These are phyloP conservation scores for Cantharis lateralis DNA, from an alignment of 2,888 invertebrate genomes.

Conservation along the genomic window DNA sequence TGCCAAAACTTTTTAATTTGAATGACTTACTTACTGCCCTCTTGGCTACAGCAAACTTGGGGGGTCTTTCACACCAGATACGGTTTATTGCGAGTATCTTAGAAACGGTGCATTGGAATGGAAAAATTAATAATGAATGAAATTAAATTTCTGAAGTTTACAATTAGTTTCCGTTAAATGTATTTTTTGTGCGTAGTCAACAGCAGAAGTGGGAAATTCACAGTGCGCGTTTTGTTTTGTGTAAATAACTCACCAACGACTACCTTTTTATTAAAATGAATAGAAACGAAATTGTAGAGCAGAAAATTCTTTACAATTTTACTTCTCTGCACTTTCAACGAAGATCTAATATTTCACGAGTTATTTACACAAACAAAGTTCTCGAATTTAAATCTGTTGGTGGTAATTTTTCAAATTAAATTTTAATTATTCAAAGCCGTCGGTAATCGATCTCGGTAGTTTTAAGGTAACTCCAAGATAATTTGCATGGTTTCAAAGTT, in stretches of 20 bases:
- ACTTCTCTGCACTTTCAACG: background rate
- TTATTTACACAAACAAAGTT: background rate
- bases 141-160: background rate
- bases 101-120: background rate
- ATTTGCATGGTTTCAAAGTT: background rate
- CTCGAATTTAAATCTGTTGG: background rate
- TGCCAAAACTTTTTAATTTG: conserved; percentile 9
- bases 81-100: background rate
- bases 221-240: background rate
- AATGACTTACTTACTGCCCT: background rate
- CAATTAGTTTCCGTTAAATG: background rate
- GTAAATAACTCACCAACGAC: background rate
- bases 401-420: background rate
- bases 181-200: background rate
- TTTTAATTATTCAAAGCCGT: background rate
- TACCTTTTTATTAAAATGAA: background rate
- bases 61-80: background rate
- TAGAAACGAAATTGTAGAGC: background rate
- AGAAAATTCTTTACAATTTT: background rate
- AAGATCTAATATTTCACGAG: background rate
- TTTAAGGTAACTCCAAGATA: background rate
- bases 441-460: background rate
- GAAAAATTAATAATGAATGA: background rate
- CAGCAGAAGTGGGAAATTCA: background rate
- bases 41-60: background rate